Conservation (phyloP, 2,888 invertebrate genomes). For the Andrena minutula region DNA sequence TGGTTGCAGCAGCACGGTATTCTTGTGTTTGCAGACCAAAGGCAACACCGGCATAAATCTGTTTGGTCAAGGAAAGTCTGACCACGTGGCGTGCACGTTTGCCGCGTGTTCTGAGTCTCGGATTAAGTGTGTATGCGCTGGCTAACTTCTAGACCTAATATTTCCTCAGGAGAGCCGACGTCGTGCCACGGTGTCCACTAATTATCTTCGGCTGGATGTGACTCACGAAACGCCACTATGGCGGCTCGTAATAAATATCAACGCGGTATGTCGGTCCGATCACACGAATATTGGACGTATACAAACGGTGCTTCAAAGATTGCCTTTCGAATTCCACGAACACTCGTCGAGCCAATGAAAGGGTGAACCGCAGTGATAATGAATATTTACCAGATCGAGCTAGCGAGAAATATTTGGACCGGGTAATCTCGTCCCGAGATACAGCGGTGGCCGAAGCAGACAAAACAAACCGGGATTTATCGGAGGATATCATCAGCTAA, state of each 20-base stretch:
- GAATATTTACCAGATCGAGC: slow-evolving; percentile 48
- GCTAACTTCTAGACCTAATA: slow-evolving; percentile 51
- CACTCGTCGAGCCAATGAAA: slow-evolving; percentile 4
- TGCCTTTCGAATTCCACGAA: slow-evolving; percentile 54
- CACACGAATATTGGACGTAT: background rate
- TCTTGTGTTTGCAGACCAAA: slow-evolving; percentile 61
- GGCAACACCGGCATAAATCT: slow-evolving; percentile 62
- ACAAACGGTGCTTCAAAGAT: background rate
- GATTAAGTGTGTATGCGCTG: slow-evolving; percentile 12
- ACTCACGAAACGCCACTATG: background rate
- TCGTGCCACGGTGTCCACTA: slow-evolving; percentile 4
- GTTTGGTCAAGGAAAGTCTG: slow-evolving; percentile 57
- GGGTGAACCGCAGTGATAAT: slow-evolving; percentile 32
- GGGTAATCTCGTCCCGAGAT: slow-evolving; percentile 52
- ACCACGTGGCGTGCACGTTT: slow-evolving; percentile 72
- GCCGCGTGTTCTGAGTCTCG: slow-evolving; percentile 24
- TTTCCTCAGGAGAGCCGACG: slow-evolving; percentile 46
- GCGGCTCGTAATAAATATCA: background rate
- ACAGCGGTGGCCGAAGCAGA: slow-evolving; percentile 65
- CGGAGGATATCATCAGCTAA: slow-evolving; percentile 77
- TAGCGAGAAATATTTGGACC: slow-evolving; percentile 59
- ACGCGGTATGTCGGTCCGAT: background rate
- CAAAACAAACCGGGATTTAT: slow-evolving; percentile 78
- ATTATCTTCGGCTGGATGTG: background rate
- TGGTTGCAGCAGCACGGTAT: slow-evolving; percentile 50